phyloP scores from a whole-genome alignment of 2,797 vertebrate species.

The Pelochelys cantorii region DNA sequence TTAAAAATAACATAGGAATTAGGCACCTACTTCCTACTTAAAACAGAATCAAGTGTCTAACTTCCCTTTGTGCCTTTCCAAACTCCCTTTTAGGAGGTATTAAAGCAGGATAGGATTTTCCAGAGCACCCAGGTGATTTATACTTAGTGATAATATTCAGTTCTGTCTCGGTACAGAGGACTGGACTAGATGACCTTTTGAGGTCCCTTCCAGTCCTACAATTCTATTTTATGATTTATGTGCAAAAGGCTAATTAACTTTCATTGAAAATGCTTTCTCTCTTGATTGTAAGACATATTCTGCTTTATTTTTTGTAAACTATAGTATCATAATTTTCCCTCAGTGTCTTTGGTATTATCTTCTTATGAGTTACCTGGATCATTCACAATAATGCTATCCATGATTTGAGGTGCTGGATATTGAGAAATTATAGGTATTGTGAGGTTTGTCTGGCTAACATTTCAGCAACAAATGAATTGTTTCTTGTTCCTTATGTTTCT shows the following conservation, averaged over 20 bases:
- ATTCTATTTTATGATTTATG: background rate
- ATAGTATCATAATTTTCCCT: background rate
- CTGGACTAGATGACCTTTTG: too few species aligned
- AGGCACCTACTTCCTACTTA: too few species aligned
- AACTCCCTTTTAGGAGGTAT: too few species aligned
- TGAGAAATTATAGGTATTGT: background rate
- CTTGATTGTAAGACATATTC: background rate
- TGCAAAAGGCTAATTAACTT: background rate
- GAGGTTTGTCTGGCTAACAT: background rate
- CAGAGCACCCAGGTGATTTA: too few species aligned
- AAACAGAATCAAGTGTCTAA: too few species aligned
- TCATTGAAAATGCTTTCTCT: background rate
- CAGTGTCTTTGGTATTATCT: background rate
- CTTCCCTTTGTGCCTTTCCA: too few species aligned
- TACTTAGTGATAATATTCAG: too few species aligned
- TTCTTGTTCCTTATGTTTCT: background rate
- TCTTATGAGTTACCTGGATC: background rate
- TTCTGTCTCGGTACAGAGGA: too few species aligned
- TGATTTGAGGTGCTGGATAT: background rate
- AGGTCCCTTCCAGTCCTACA: background rate
- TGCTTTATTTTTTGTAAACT: background rate
- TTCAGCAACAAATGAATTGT: background rate
- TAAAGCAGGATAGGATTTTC: too few species aligned
- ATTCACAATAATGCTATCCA: background rate
- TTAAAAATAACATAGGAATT: too few species aligned